Conservation (phyloP, 2,113 vertebrate genomes). For the Ariopsis seemanni region DNA sequence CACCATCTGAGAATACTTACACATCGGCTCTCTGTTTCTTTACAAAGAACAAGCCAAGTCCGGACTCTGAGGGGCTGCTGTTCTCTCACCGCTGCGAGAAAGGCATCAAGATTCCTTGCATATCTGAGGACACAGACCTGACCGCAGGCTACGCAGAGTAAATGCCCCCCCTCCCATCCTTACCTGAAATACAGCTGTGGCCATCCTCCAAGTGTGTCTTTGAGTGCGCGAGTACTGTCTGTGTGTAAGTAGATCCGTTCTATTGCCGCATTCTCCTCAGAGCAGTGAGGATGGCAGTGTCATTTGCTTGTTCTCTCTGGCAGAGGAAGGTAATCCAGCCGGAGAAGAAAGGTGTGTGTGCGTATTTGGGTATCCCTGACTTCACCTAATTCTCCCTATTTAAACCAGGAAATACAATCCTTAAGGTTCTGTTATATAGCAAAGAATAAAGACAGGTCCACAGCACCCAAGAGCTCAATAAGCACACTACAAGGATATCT, state of each 20-base stretch:
- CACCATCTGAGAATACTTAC: slow-evolving; percentile 53
- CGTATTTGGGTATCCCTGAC: background rate
- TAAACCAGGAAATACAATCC: slow-evolving; percentile 56
- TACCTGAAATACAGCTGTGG: slow-evolving; percentile 79
- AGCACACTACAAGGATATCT: slow-evolving; percentile 65
- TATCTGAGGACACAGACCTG: slow-evolving; percentile 35
- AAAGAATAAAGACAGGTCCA: slow-evolving; percentile 52
- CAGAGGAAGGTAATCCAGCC: slow-evolving; percentile 45
- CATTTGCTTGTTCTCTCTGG: slow-evolving; percentile 34
- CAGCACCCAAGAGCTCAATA: slow-evolving; percentile 66
- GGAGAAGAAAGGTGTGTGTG: slow-evolving; percentile 24
- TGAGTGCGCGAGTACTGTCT: slow-evolving; percentile 39
- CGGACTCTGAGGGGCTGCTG: slow-evolving; percentile 6
- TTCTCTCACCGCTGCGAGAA: slow-evolving; percentile 5
- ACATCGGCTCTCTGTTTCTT: slow-evolving; percentile 26
- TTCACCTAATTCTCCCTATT: slow-evolving; percentile 26
- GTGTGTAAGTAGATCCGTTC: slow-evolving; percentile 29
- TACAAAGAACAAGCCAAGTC: slow-evolving; percentile 51
- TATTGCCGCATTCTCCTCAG: slow-evolving; percentile 55
- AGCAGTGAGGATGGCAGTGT: slow-evolving; percentile 49
- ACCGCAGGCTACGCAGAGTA: background rate
- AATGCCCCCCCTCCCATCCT: slow-evolving; percentile 41
- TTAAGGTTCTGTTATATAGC: slow-evolving; percentile 63
- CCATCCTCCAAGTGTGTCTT: slow-evolving; percentile 64
- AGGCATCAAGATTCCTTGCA: slow-evolving; percentile 44